phyloP scores from a whole-genome alignment of 1,140 invertebrate genomes.

The Rhagoletis zephyria region DNA sequence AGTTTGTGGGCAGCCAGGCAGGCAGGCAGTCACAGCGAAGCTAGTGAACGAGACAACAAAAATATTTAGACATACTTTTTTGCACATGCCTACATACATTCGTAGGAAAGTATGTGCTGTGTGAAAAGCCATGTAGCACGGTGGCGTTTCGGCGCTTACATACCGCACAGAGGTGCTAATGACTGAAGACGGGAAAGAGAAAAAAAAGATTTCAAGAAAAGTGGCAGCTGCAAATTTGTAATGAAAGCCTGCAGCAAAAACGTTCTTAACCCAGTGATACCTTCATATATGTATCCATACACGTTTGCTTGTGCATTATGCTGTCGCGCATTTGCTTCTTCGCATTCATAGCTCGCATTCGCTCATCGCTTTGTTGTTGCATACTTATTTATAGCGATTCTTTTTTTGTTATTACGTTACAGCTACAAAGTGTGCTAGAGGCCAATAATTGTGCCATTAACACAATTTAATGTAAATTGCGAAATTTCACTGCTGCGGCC shows the following conservation, averaged over 20 bases:
- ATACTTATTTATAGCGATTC: no score
- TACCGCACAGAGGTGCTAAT: slow-evolving; percentile 16
- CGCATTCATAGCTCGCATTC: no score
- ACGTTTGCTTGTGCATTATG: neutral
- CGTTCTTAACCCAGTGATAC: neutral
- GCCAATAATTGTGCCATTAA: slow-evolving; percentile 44
- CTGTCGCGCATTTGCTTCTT: no score
- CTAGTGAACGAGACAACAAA: neutral
- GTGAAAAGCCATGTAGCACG: neutral
- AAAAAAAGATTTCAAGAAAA: neutral
- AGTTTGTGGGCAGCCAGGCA: neutral
- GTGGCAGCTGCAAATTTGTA: slow-evolving; percentile 22
- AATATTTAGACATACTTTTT: neutral
- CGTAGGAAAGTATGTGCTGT: neutral
- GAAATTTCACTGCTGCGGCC: slow-evolving; percentile 40
- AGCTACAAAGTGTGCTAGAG: neutral
- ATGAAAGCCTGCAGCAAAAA: neutral
- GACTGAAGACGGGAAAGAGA: neutral
- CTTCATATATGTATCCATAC: neutral
- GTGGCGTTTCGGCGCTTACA: slow-evolving; percentile 27
- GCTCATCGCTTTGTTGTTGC: no score
- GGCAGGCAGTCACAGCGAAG: neutral
- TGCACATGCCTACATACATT: neutral
- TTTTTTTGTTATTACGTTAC: no score
- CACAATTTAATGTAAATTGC: slow-evolving; percentile 43